Conservation (phyloP, 2,797 vertebrate species). For the Sebastes itinus region DNA sequence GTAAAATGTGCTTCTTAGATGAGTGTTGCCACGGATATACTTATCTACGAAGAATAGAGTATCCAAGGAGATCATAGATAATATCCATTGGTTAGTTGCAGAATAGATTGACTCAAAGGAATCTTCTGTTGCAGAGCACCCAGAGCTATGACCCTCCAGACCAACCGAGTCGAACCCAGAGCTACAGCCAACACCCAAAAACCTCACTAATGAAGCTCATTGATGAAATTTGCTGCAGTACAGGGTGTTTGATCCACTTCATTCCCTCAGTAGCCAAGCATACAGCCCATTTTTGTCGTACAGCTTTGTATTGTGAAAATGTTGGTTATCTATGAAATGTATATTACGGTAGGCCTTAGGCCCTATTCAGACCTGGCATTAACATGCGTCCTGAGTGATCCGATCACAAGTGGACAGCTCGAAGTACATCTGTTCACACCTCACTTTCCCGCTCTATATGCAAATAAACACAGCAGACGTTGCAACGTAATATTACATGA, state of each 20-base stretch:
- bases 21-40: background rate
- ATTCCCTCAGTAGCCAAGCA: background rate
- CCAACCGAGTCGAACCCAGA: background rate
- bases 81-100: background rate
- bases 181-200: background rate
- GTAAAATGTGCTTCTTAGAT: background rate
- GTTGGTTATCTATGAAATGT: background rate
- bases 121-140: conserved; percentile 45
- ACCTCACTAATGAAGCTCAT: background rate
- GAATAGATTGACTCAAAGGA: conserved; percentile 7
- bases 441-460: too few relatives aligned
- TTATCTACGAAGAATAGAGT: background rate
- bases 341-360: background rate
- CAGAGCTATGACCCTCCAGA: background rate
- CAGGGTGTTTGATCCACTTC: background rate
- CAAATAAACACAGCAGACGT: too few relatives aligned
- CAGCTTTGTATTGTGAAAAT: background rate
- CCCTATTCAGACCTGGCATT: too few relatives aligned
- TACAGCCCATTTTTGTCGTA: background rate
- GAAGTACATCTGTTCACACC: too few relatives aligned
- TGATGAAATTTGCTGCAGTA: background rate
- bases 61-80: background rate
- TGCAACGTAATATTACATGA: too few relatives aligned
- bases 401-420: too few relatives aligned
- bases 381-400: too few relatives aligned